These are phyloP conservation scores for Brevimyrus niger DNA, from an alignment of 2,113 vertebrate species.

Conservation along the genomic window DNA sequence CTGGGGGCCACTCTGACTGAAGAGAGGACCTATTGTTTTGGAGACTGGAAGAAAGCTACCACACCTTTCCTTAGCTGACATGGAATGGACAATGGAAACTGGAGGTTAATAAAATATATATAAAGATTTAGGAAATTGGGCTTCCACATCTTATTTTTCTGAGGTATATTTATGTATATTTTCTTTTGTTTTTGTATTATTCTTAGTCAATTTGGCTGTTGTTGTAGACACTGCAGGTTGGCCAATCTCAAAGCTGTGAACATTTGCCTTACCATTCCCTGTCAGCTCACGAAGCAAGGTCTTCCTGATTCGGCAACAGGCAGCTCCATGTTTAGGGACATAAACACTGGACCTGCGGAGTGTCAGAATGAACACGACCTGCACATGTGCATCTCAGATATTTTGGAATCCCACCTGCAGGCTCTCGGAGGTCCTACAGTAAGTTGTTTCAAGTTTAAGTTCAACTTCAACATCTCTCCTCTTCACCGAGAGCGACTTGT, in stretches of 20 bases:
- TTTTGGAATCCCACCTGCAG: not conserved
- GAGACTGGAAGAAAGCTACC: conserved; percentile 24
- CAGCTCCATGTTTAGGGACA: not conserved
- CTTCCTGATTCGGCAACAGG: not conserved
- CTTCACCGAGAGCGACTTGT: not conserved
- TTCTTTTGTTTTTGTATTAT: conserved; percentile 43
- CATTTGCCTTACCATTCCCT: conserved; percentile 42
- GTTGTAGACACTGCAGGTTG: conserved; percentile 26
- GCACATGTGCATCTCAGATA: not conserved
- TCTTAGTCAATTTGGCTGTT: conserved; percentile 39
- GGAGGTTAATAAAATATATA: conserved; percentile 37
- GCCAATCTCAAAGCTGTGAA: conserved; percentile 34
- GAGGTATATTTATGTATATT: conserved; percentile 49
- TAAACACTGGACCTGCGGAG: not conserved
- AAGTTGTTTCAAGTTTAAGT: not conserved
- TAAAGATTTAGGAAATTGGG: conserved; percentile 46
- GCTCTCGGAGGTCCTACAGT: not conserved
- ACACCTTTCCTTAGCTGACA: conserved; percentile 26
- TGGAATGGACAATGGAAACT: conserved; percentile 31
- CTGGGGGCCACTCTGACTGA: conserved; percentile 12
- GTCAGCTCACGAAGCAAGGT: not conserved
- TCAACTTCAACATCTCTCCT: not conserved
- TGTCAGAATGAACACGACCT: not conserved
- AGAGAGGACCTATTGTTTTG: conserved; percentile 10
- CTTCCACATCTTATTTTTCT: conserved; percentile 34